phyloP scores from a whole-genome alignment of 2,113 vertebrate genomes.

The Trogon melanurus region DNA sequence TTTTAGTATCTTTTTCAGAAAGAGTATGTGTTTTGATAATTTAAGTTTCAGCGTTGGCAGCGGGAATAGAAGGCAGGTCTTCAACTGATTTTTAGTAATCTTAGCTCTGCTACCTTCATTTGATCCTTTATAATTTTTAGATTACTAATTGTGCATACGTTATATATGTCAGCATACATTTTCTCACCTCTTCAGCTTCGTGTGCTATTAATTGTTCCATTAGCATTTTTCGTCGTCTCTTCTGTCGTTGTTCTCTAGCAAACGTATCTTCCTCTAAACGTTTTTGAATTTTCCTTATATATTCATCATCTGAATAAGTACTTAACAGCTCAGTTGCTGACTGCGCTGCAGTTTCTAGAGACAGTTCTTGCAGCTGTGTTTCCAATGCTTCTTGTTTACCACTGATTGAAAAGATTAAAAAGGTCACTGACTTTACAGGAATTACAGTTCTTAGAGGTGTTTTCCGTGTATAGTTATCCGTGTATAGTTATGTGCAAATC shows the following conservation, averaged over 20 bases:
- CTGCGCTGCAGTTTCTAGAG: not conserved
- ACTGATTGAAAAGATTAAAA: constrained; percentile 31
- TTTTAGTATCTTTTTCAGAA: not conserved
- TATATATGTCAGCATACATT: not conserved
- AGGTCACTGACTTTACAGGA: not conserved
- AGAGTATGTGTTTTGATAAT: not conserved
- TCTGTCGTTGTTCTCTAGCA: constrained; percentile 84
- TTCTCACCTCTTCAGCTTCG: constrained; percentile 84
- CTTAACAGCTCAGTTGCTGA: constrained; percentile 62
- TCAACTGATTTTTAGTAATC: not conserved
- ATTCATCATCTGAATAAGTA: constrained; percentile 82
- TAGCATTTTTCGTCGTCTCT: constrained; percentile 80
- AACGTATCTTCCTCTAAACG: constrained; percentile 81
- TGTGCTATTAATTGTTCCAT: constrained; percentile 84
- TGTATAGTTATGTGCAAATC: not conserved
- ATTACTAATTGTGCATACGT: not conserved
- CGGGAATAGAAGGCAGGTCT: not conserved
- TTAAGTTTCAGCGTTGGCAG: not conserved
- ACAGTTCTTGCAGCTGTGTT: not conserved
- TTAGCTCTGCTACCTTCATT: not conserved
- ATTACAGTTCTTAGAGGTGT: not conserved
- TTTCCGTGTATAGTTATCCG: no score
- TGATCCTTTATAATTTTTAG: not conserved
- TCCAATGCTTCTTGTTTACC: not conserved
- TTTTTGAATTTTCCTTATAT: constrained; percentile 86